These are phyloP conservation scores for Mechanitis mazaeus DNA, from an alignment of 2,888 invertebrate species.

Conservation along the genomic window DNA sequence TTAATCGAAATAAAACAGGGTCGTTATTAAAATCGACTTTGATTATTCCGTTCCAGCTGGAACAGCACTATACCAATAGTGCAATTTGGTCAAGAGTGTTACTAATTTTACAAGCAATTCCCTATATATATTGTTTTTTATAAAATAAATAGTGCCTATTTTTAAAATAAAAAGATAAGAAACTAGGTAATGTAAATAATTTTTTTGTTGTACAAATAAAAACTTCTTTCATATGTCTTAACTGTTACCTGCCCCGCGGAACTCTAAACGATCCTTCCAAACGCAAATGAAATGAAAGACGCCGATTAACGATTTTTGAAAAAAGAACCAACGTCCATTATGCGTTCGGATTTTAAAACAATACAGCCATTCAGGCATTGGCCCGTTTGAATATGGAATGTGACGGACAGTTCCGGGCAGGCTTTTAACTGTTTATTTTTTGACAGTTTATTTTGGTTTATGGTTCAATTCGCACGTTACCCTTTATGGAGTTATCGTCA, in stretches of 20 bases:
- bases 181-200: too few species aligned
- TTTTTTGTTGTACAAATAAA: too few species aligned
- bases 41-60: slow-evolving; percentile 47
- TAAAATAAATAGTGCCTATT: too few species aligned
- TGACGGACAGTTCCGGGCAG: slow-evolving; percentile 59
- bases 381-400: slow-evolving; percentile 66
- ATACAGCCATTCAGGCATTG: slow-evolving; percentile 64
- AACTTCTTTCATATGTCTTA: too few species aligned
- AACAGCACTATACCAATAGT: slow-evolving; percentile 38
- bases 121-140: too few species aligned
- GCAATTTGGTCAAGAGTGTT: too few species aligned
- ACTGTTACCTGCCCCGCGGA: slow-evolving; percentile 3
- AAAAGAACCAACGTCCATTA: slow-evolving; percentile 60
- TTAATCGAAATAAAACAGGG: slow-evolving; percentile 30
- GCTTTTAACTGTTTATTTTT: slow-evolving; percentile 61
- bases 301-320: slow-evolving; percentile 67
- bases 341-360: slow-evolving; percentile 69
- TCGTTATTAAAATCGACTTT: slow-evolving; percentile 25
- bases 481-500: slow-evolving; percentile 36
- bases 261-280: slow-evolving; percentile 33
- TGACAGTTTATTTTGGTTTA: slow-evolving; percentile 36
- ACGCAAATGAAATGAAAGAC: slow-evolving; percentile 71
- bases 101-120: too few species aligned
- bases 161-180: too few species aligned
- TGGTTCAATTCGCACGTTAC: slow-evolving; percentile 49